Evolutionary conservation across 2,797 vertebrate genomes (phyloP).

Genomic region (Salmo trutta): DNA sequence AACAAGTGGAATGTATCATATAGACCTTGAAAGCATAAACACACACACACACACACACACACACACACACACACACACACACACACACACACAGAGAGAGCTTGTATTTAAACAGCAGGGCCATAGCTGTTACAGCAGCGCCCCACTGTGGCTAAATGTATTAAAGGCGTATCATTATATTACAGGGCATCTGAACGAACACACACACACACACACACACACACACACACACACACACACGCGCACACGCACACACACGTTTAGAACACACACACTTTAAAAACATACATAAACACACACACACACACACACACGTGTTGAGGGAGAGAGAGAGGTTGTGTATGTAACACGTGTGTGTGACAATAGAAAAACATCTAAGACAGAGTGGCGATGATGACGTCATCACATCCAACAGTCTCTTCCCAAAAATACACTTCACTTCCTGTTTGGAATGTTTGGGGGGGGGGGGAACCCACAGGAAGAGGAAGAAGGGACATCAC

Average conservation of each 20-base stretch:
- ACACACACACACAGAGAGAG: conserved; percentile 8
- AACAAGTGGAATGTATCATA: conserved; percentile 77
- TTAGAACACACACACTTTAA: not conserved
- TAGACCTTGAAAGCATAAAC: conserved; percentile 7
- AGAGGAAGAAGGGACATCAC: too few species aligned
- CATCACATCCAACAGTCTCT: too few species aligned
- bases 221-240: not conserved
- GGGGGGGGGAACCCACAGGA: too few species aligned
- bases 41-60: conserved; percentile 16
- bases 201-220: not conserved
- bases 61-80: conserved; percentile 28
- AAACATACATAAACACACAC: not conserved
- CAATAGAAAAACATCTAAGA: too few species aligned
- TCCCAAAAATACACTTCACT: too few species aligned
- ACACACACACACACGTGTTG: too few species aligned
- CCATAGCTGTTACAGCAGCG: conserved; percentile 51
- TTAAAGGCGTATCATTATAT: conserved; percentile 12
- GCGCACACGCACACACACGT: conserved; percentile 9
- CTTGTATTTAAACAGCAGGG: not conserved
- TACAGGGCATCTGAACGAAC: conserved; percentile 34
- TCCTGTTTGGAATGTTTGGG: too few species aligned
- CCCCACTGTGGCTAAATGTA: not conserved
- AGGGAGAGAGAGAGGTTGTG: not conserved
- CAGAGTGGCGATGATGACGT: too few species aligned
- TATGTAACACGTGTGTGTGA: too few species aligned